Evolutionary conservation across 2,113 vertebrate species (phyloP), one percentile per base, ranked within the genome.

Genomic region (Fukomys damarensis): DNA sequence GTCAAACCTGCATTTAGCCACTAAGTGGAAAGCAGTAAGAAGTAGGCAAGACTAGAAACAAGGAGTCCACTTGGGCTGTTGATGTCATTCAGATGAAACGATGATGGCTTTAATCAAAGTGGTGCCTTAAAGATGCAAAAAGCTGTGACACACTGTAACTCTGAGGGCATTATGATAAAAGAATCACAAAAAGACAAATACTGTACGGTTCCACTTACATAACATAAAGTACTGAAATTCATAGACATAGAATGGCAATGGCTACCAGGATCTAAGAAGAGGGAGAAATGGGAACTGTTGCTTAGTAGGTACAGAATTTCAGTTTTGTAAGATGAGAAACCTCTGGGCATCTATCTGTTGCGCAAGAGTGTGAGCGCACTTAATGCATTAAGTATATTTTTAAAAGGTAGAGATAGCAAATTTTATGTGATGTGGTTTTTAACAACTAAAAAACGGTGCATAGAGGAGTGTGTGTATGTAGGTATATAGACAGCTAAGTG

Each of bases 161-260:
- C 16, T 77, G 56, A 83, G 43, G 26, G 28, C 26, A 56, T 26
- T 92, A 77, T 19, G 11, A 19, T 87, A 61, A 87, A 56, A 76
- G 68, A 91, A 80, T 63, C 59, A 96, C 38, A 83, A 87, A 89
- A 93, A 41, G 11, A 87, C 38, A 91, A 93, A 74, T 41, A 84
- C 7, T 56, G 3, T 65, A 77, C 82, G 16, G 81, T 46, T 66
- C 32, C 24, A 85, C 49, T 76, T 87, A 80, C 2, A 89, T 12
- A 14, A 38, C 3, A 16, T 70, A 84, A 82, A 87, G 70, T 26
- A 88, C 41, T 88, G 70, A 95, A 85, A 63, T 32, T 77, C 65
- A 92, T 7, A 93, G 65, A 81, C 72, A 93, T 7, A 82, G n/a
- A 82, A 85, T 63, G 38, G 76, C 61, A 59, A n/a, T n/a, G n/a